Base-by-base conservation (phyloP, 2,113 vertebrate genomes). In the Podiceps cristatus region DNA sequence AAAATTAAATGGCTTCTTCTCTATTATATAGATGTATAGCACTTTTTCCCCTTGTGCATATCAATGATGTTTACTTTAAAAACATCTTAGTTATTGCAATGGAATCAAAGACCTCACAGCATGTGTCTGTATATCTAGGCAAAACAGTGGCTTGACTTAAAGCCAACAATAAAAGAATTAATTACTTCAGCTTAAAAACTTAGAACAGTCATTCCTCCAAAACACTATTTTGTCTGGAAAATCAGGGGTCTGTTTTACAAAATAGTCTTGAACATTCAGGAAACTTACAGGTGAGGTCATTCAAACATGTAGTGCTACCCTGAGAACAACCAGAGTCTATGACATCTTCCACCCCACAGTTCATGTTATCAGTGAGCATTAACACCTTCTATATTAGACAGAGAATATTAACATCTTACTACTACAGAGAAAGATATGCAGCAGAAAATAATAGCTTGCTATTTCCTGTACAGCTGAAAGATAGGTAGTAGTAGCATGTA, bases 391-490 rank as follows among this genome's bases (percentile, higher is more conserved):
- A 22, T 73, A 64, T 50, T 95, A 86, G 60, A 14, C 53, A 67
- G 63, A 59, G 67, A 89, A 45, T 45, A 35, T n/a, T 33, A 87
- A 59, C 23, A 31, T 63, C 29, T 90, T 79, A 31, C 10, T 82
- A 47, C 68, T 85, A 75, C 40, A 72, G 86, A 83, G 27, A 66
- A 69, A 28, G 18, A 4, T 75, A 52, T 72, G 68, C 33, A 56
- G 18, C 11, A 64, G 76, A 88, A 63, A 96, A 67, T 25, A 55
- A 81, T 33, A 86, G 40, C 31, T 93, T 73, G 35, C 29, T 68
- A 44, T 93, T 97, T 95, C 49, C 85, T 71, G 64, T 74, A 35
- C 60, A 86, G 10, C 18, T 69, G 96, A 66, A 79, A 86, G 86
- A 75, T 49, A 75, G 22, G 17, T 52, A 63, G 25, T 8, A 25